Evolutionary conservation across 1,140 invertebrate species (phyloP).

Genomic region (Nebria ingens): DNA sequence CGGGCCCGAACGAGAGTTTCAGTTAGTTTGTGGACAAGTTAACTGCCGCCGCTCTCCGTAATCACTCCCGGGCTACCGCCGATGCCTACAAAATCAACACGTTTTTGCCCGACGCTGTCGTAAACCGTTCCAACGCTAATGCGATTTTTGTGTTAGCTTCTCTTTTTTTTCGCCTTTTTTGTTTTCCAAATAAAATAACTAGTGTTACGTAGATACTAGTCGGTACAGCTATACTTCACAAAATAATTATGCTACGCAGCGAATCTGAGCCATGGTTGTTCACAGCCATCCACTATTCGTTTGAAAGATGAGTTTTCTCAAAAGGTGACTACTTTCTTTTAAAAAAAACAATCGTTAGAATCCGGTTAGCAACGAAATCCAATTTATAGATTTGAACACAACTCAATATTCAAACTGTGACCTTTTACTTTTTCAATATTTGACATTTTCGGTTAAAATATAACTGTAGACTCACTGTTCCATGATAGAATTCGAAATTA

Average conservation of each 20-base stretch:
- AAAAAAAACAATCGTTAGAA: no score
- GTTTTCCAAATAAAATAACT: background rate
- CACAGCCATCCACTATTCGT: no score
- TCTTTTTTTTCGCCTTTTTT: conserved; percentile 4
- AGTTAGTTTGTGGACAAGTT: conserved; percentile 8
- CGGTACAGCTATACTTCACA: background rate
- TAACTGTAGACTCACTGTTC: no score
- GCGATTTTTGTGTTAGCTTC: conserved; percentile 1
- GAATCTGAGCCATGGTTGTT: no score
- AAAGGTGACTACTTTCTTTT: no score
- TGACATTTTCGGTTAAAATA: no score
- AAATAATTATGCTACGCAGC: background rate
- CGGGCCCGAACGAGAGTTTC: conserved; percentile 5
- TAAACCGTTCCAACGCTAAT: conserved; percentile 8
- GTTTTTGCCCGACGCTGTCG: conserved; percentile 5
- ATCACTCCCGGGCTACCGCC: conserved; percentile 3
- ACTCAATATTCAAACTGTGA: no score
- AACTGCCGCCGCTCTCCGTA: conserved; percentile 5
- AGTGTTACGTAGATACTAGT: background rate
- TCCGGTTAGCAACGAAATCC: no score
- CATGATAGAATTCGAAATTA: no score
- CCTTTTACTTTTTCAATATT: no score
- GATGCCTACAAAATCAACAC: conserved; percentile 7
- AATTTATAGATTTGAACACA: no score
- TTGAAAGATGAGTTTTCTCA: no score